phyloP scores from a whole-genome alignment of 2,113 vertebrate genomes.

The Romanogobio albipinnatus region DNA sequence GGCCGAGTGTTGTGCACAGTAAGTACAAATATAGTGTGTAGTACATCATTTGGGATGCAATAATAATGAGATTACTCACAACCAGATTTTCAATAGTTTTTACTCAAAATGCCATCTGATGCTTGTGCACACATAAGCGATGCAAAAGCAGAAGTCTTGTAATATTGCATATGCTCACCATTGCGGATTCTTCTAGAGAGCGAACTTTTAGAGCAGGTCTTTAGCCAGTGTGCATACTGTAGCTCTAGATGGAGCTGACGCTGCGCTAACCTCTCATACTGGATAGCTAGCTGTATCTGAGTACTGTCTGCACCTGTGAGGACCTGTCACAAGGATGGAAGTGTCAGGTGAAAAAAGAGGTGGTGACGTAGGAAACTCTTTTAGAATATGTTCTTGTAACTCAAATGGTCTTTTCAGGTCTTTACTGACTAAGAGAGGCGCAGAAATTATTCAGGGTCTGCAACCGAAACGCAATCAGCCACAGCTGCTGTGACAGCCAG shows the following conservation, averaged over 20 bases:
- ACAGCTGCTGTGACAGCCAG: conserved; percentile 17
- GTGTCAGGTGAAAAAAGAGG: conserved; percentile 36
- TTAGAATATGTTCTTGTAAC: conserved; percentile 44
- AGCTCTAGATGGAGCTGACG: background rate
- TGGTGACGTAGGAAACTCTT: conserved; percentile 37
- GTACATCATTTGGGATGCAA: background rate
- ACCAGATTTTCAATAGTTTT: background rate
- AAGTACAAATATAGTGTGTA: background rate
- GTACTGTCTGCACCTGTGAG: conserved; percentile 28
- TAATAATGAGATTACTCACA: background rate
- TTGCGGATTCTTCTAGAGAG: background rate
- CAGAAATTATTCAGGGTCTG: conserved; percentile 40
- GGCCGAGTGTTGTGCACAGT: background rate
- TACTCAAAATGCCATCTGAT: background rate
- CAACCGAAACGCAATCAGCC: background rate
- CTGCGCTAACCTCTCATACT: background rate
- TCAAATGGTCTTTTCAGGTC: conserved; percentile 36
- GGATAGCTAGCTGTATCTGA: conserved; percentile 26
- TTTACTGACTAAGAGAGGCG: conserved; percentile 27
- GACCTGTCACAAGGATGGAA: conserved; percentile 30
- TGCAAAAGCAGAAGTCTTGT: background rate
- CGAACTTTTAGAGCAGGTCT: background rate
- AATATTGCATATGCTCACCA: background rate
- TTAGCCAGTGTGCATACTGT: background rate
- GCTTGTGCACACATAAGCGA: background rate